These are phyloP conservation scores for Andricus grossulariae DNA, from an alignment of 1,140 invertebrate species.

Conservation along the genomic window DNA sequence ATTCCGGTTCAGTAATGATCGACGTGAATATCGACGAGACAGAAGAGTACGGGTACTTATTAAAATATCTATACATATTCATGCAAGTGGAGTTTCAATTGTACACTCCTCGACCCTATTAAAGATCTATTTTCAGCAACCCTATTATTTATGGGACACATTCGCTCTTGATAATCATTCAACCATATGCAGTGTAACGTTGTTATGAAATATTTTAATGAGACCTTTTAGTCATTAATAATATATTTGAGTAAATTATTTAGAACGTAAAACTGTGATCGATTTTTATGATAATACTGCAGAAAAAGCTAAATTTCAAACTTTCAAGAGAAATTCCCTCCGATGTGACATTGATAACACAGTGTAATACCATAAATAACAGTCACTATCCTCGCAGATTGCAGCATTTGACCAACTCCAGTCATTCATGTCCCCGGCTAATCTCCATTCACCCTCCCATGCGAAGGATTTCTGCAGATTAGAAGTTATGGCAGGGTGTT, in stretches of 20 bases:
- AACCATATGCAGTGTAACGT: not conserved
- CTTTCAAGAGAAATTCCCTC: not conserved
- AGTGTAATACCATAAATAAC: not conserved
- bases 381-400: slow-evolving; percentile 3
- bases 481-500: not conserved
- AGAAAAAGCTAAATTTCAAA: not conserved
- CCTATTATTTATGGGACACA: not conserved
- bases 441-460: not conserved
- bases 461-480: not conserved
- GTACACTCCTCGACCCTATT: slow-evolving; percentile 10
- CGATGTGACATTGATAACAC: not conserved
- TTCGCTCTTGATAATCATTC: slow-evolving; percentile 5
- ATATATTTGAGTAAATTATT: no score
- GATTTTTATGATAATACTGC: not conserved
- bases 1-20: slow-evolving; percentile 12
- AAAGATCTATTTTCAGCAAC: slow-evolving; percentile 10
- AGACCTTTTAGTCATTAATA: not conserved
- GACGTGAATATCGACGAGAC: slow-evolving; percentile 5
- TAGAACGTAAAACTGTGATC: no score
- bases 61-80: slow-evolving; percentile 14
- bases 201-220: not conserved
- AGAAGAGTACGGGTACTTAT: slow-evolving; percentile 7
- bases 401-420: not conserved
- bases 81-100: not conserved
- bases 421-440: not conserved